These are phyloP conservation scores for Exocentrus adspersus DNA, from an alignment of 2,888 invertebrate genomes.

Conservation along the genomic window DNA sequence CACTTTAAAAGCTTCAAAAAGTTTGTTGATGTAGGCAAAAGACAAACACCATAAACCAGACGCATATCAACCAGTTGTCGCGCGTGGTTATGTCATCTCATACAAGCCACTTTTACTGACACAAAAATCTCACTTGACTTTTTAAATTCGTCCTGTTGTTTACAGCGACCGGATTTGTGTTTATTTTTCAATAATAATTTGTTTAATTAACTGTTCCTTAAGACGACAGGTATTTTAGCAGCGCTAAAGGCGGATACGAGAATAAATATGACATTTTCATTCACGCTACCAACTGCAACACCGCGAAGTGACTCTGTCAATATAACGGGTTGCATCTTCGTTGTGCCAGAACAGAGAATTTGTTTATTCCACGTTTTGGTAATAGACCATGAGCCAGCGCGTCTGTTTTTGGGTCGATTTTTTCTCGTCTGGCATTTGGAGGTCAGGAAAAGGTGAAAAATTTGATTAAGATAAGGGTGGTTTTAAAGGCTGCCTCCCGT, in stretches of 20 bases:
- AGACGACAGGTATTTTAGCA: neutral
- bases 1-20: no score
- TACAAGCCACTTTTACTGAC: neutral
- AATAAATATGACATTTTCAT: neutral
- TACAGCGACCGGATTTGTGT: neutral
- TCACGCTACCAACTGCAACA: neutral
- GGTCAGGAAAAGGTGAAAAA: no score
- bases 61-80: neutral
- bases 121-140: neutral
- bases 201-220: neutral
- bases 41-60: neutral
- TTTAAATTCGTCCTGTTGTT: neutral
- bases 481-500: no score
- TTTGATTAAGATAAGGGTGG: no score
- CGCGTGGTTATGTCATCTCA: neutral
- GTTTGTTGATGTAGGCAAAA: neutral
- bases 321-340: neutral
- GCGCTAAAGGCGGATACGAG: neutral
- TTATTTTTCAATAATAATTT: neutral
- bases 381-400: no score
- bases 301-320: neutral
- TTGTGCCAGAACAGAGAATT: no score
- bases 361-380: no score
- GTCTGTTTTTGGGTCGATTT: no score
- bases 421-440: no score